Base-by-base conservation (phyloP, 2,888 invertebrate genomes). In the Machimus rusticus region DNA sequence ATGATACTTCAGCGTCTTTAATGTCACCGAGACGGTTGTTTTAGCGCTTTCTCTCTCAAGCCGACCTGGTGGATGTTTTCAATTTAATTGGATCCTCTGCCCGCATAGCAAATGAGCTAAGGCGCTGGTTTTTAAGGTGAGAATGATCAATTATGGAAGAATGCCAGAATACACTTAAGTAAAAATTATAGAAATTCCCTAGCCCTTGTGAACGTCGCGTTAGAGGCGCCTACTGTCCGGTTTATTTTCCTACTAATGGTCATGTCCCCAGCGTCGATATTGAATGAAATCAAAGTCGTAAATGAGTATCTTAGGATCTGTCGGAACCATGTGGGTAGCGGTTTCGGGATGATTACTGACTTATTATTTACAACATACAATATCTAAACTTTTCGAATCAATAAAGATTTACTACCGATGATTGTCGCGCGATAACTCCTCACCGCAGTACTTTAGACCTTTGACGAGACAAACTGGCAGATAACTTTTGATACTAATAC, bases 21-120 rank as follows among this genome's bases (percentile, higher is more conserved):
- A 82, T 82, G 82, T 82, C 82, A 82, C 82, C 31, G 82, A 19
- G 66, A 79, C 51, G 79, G 79, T 51, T 79, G 79, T 79, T 79
- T 79, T 79, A 79, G 79, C 57, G 82, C 82, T n/a, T n/a, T 55
- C 34, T 55, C 81, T 46, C 43, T 9, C n/a, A 12, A 39, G 43
- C 23, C 43, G 39, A 82, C 28, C 57, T 39, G 57, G 57, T 55
- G 66, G 66, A 82, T 3, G 34, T 66, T 82, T 82, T 82, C 34
- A 82, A 82, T 82, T 82, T 82, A 57, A 82, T 57, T 82, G 55
- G 82, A 82, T 57, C 39, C 37, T 37, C 57, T 57, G 66, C 57
- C 82, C 57, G 82, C 82, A 82, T 82, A 82, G 82, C 31, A 82
- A 82, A 82, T 82, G 82, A 82, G 66, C 31, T 79, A 28, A 2